Evolutionary conservation across 2,888 invertebrate species (phyloP).

Genomic region (Heteropelma amictum): DNA sequence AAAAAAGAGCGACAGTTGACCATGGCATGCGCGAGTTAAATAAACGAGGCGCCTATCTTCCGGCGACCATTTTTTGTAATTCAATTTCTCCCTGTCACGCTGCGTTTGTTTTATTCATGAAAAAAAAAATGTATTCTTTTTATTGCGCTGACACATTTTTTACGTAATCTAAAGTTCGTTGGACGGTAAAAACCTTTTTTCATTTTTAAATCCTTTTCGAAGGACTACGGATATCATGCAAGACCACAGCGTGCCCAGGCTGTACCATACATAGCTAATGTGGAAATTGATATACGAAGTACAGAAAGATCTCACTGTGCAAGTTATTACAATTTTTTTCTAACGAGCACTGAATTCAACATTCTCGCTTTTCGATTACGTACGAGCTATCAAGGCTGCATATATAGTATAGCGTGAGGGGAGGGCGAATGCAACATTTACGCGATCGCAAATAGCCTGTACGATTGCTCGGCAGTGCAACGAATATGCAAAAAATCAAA

Average conservation of each 20-base stretch:
- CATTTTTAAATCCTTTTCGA: conserved; percentile 5
- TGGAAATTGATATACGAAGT: conserved; percentile 39
- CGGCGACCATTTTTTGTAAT: background rate
- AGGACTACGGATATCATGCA: background rate
- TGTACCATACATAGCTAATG: conserved; percentile 22
- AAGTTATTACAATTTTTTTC: conserved; percentile 34
- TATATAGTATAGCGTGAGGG: background rate
- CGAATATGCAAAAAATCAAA: conserved; percentile 68
- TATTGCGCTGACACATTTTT: background rate
- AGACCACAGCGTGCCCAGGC: background rate
- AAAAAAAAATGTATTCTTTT: background rate
- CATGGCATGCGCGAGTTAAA: conserved; percentile 9
- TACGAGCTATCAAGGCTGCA: conserved; percentile 53
- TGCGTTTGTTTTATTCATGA: background rate
- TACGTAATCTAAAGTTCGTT: background rate
- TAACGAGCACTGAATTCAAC: conserved; percentile 17
- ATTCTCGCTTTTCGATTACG: conserved; percentile 48
- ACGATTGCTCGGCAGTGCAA: conserved; percentile 32
- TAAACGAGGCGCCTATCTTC: conserved; percentile 5
- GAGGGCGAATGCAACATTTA: background rate
- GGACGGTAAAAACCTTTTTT: background rate
- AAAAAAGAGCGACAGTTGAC: background rate
- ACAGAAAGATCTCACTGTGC: conserved; percentile 3
- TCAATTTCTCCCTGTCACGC: conserved; percentile 18
- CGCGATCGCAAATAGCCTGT: conserved; percentile 25